Evolutionary conservation across 1,140 invertebrate species (phyloP).

Genomic region (Drosophila ogumai): DNA sequence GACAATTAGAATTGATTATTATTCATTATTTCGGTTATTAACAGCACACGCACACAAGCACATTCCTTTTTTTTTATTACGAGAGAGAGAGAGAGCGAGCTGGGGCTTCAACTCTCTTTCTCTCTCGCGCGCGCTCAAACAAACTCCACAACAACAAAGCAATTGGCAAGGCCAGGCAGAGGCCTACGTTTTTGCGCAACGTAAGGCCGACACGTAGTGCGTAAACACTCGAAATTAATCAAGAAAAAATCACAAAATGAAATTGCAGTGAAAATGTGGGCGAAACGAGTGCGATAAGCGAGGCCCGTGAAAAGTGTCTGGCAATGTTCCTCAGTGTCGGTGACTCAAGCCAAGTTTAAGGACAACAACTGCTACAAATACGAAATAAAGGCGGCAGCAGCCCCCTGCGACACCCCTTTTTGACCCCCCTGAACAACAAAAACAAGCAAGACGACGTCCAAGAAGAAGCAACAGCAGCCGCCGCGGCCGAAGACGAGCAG

Average conservation of each 20-base stretch:
- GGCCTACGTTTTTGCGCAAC: slow-evolving; percentile 24
- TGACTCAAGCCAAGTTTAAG: slow-evolving; percentile 12
- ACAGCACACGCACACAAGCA: slow-evolving; percentile 30
- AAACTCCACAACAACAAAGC: slow-evolving; percentile 55
- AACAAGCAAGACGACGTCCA: slow-evolving; percentile 37
- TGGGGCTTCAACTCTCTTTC: slow-evolving; percentile 15
- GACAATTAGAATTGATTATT: slow-evolving; percentile 81
- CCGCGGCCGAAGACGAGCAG: slow-evolving; percentile 47
- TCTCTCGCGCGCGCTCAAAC: slow-evolving; percentile 24
- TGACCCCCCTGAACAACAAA: background rate
- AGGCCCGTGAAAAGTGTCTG: slow-evolving; percentile 30
- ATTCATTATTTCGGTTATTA: slow-evolving; percentile 75
- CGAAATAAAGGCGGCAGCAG: slow-evolving; percentile 14
- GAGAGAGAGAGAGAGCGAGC: background rate
- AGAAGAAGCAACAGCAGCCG: slow-evolving; percentile 40
- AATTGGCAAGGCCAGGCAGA: slow-evolving; percentile 41
- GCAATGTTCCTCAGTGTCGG: slow-evolving; percentile 22
- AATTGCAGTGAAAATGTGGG: slow-evolving; percentile 72
- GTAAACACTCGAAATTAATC: slow-evolving; percentile 23
- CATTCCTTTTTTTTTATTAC: slow-evolving; percentile 1
- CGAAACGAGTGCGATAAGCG: slow-evolving; percentile 64
- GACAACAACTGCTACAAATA: slow-evolving; percentile 14
- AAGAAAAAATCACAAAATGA: slow-evolving; percentile 26
- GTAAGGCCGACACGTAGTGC: slow-evolving; percentile 20
- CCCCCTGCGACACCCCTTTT: background rate